A percentile compares a stretch with the other conserved stretches of the same genome.
These are phyloP conservation scores for Lasioglossum albipes DNA, from an alignment of 1,140 invertebrate genomes.

Conservation along the genomic window DNA sequence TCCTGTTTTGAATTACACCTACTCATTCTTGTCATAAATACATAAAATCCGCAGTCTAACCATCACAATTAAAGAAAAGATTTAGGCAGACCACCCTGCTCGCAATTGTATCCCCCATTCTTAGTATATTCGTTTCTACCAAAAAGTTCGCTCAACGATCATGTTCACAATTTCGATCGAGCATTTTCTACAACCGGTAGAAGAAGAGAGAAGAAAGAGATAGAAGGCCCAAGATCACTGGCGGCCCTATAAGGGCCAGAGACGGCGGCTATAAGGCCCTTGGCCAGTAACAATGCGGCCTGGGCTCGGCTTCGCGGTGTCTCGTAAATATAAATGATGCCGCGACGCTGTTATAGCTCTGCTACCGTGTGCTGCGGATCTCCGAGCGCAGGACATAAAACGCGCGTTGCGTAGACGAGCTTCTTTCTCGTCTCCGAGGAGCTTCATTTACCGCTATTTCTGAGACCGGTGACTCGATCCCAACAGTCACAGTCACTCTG, in stretches of 20 bases:
- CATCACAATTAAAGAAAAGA: too few relatives aligned
- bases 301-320: constrained; percentile 70
- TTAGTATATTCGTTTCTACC: too few relatives aligned
- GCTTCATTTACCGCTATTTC: constrained; percentile 28
- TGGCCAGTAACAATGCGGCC: constrained; percentile 76
- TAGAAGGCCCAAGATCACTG: constrained; percentile 56
- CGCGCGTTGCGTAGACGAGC: constrained; percentile 59
- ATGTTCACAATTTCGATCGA: too few relatives aligned
- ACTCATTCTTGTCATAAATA: too few relatives aligned
- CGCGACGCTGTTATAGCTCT: constrained; percentile 74
- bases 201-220: constrained; percentile 7
- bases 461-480: not conserved
- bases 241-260: constrained; percentile 74
- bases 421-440: constrained; percentile 20
- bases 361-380: constrained; percentile 69
- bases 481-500: constrained; percentile 11
- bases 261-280: constrained; percentile 71
- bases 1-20: too few relatives aligned
- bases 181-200: too few relatives aligned
- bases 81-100: too few relatives aligned
- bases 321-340: constrained; percentile 80
- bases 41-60: too few relatives aligned
- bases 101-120: too few relatives aligned
- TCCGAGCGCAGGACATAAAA: constrained; percentile 61
- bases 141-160: too few relatives aligned